These are phyloP conservation scores for Nanorana parkeri DNA, from an alignment of 2,113 vertebrate genomes.

Conservation along the genomic window DNA sequence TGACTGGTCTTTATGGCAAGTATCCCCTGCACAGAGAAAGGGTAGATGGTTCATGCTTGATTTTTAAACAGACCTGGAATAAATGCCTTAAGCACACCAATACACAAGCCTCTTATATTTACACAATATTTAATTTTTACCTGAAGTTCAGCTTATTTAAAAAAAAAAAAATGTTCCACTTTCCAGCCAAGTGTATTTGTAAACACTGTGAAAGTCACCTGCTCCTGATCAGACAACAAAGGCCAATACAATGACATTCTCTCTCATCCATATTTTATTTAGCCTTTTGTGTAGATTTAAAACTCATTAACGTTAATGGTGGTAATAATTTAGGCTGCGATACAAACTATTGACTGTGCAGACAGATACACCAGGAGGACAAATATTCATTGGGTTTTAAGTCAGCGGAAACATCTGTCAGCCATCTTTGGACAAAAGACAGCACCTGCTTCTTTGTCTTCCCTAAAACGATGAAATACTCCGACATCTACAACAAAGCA, in stretches of 20 bases:
- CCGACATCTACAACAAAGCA: not conserved
- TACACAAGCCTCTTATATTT: too few species aligned
- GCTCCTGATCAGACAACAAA: slow-evolving; percentile 11
- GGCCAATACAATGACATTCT: fast-evolving
- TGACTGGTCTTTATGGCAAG: too few species aligned
- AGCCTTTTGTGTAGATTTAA: not conserved
- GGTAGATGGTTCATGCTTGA: too few species aligned
- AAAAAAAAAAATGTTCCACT: too few species aligned
- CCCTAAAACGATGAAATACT: slow-evolving; percentile 26
- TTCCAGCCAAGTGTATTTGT: not conserved
- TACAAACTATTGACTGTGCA: slow-evolving; percentile 4
- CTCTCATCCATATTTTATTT: slow-evolving; percentile 57
- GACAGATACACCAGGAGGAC: slow-evolving; percentile 13
- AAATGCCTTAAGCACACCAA: too few species aligned
- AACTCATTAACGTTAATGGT: fast-evolving
- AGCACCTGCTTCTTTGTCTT: slow-evolving; percentile 36
- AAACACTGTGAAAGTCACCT: not conserved
- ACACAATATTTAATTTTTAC: too few species aligned
- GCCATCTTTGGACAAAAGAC: slow-evolving; percentile 8
- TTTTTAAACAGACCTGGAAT: too few species aligned
- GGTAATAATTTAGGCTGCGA: slow-evolving; percentile 34
- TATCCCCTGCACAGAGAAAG: too few species aligned
- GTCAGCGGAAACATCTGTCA: slow-evolving; percentile 40
- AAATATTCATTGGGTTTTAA: slow-evolving; percentile 16
- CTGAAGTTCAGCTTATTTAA: too few species aligned